Evolutionary conservation across 2,888 invertebrate genomes (phyloP), one percentile per base, ranked within the genome.

Genomic region (Stenoptilia bipunctidactyla): DNA sequence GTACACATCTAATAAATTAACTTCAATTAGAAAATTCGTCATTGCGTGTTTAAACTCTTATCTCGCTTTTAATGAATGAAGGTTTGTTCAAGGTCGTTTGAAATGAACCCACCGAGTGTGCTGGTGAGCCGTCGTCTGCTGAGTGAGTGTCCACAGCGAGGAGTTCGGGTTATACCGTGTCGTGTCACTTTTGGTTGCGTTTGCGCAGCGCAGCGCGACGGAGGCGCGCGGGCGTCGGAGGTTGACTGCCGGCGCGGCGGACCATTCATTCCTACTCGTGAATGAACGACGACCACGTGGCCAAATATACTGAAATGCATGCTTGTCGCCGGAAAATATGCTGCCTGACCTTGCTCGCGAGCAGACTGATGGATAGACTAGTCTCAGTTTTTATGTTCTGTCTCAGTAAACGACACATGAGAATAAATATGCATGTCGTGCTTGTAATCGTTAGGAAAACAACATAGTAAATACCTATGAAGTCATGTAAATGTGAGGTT

Each of bases 201-300:
- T 14, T 13, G 34, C 34, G 61, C 56, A 55, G 55, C 53, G 55
- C 55, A 53, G 67, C 70, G 69, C 71, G 61, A 59, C 65, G 65
- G 59, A 30, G 12, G 67, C 67, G 69, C 74, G 72, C 74, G 64
- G 61, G 62, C 67, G 62, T 55, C 72, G 69, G 60, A 64, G 58
- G 57, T 61, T 68, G 71, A 74, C 77, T 76, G 42, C 41, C 51
- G 39, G 47, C 49, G 47, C 51, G 47, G 43, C 50, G 46, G 33
- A 56, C 61, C 76, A 77, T 79, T 79, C 77, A 77, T 63, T 72
- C 67, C 53, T 55, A 60, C 64, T 61, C 69, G 70, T 80, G 72
- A 82, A 80, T 82, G 80, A 72, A 68, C 61, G 60, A 66, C 51
- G 56, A 34, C 57, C 72, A 67, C 72, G 74, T 72, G 74, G 58